Evolutionary conservation across 2,888 invertebrate species (phyloP), one percentile per base, ranked within the genome.

Genomic region (Cataglyphis altisquamis): DNA sequence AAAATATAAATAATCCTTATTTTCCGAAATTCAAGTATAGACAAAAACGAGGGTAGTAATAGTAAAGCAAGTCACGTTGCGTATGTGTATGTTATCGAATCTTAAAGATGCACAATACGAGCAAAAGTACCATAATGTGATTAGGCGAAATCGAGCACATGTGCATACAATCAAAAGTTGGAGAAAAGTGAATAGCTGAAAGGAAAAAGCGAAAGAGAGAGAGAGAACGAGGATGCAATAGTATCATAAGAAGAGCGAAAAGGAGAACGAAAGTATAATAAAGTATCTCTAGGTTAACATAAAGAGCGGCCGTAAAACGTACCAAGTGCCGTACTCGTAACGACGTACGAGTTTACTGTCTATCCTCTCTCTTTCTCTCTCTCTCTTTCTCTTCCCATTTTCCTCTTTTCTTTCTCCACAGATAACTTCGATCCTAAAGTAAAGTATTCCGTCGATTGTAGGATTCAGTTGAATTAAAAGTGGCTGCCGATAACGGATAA

Each of bases 251-350:
- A 66, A 55, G 39, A 64, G 41, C 52, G 82, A 77, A 78, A 66
- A 72, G 67, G 64, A 80, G 80, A 39, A 57, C 45, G 77, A 82
- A 84, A 67, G 64, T 64, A 83, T 84, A 86, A 90, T 90, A 89
- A 90, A 90, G 85, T 87, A 87, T 87, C 84, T 82, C 36, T 45
- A 32, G 83, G 75, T 81, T 62, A 84, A 85, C 86, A 82, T 84
- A 87, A 87, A 90, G 90, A 90, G 83, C 70, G 72, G 68, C 82
- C 85, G 90, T 90, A 90, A 90, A 90, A 90, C 86, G 90, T 90
- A 88, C 82, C 83, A 62, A 86, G 68, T 83, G 81, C 86, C 52
- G 82, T 68, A 70, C 72, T 52, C 81, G 83, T 85, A 90, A 88
- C 90, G 84, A 83, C 72, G 29, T 82, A 70, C 86, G 78, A 82